A percentile compares a stretch with the other conserved stretches of the same genome.
Evolutionary conservation across 2,888 invertebrate species (phyloP).

Genomic region (Xestoiulus laeticollis): DNA sequence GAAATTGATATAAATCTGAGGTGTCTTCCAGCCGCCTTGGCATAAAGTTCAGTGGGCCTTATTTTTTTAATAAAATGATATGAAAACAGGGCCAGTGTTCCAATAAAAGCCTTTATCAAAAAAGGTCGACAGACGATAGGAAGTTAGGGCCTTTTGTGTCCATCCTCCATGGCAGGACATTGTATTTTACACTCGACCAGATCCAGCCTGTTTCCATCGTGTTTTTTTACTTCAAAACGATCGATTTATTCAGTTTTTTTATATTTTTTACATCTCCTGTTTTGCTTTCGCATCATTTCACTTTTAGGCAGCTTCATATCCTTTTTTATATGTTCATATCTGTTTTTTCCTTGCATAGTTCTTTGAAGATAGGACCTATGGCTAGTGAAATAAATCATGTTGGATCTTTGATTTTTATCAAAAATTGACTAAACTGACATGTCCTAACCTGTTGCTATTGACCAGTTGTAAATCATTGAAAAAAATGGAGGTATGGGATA

Average conservation of each 20-base stretch:
- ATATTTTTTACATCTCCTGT: constrained; percentile 32
- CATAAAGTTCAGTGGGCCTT: not conserved
- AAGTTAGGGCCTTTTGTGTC: not conserved
- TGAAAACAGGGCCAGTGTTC: not conserved
- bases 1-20: not conserved
- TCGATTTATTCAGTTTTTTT: not conserved
- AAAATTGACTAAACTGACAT: constrained; percentile 2
- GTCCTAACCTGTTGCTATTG: not conserved
- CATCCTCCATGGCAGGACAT: constrained; percentile 19
- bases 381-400: not conserved
- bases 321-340: not conserved
- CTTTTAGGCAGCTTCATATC: constrained; percentile 18
- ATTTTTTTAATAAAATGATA: not conserved
- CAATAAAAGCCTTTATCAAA: not conserved
- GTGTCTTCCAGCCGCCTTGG: constrained; percentile 17
- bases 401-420: not conserved
- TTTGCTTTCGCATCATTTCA: constrained; percentile 34
- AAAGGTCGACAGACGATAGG: not conserved
- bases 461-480: not conserved
- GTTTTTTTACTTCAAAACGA: not conserved
- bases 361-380: not conserved
- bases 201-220: constrained; percentile 21
- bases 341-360: not conserved
- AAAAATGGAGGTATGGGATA: not conserved
- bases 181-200: constrained; percentile 18